Percentiles rank a stretch among this genome's conserved stretches.
Evolutionary conservation across 2,113 vertebrate species (phyloP).

Genomic region (Chlamydotis undulata): DNA sequence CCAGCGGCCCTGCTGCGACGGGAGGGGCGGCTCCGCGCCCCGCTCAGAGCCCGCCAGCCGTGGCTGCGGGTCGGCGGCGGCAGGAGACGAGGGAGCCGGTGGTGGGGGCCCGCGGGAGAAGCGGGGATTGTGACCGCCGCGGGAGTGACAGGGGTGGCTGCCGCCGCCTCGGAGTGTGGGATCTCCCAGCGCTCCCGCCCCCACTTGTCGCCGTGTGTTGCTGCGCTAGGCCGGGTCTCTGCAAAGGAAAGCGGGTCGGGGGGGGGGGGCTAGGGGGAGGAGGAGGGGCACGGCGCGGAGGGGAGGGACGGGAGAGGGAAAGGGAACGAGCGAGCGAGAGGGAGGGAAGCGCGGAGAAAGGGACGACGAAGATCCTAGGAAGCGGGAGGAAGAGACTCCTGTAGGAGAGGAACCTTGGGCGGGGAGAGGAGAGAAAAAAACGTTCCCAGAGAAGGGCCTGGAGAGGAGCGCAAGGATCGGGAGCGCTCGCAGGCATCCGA

Average conservation of each 20-base stretch:
- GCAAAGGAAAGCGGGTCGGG: not conserved
- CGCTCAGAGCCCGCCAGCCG: not conserved
- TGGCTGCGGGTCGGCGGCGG: not conserved
- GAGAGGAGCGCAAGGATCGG: not conserved
- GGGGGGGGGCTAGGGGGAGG: not conserved
- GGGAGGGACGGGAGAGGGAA: not conserved
- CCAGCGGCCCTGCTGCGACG: not conserved
- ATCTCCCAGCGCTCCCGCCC: not conserved
- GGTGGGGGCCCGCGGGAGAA: not conserved
- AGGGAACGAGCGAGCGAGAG: not conserved
- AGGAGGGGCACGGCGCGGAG: not conserved
- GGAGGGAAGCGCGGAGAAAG: not conserved
- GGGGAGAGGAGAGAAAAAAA: not conserved
- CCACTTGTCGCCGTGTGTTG: not conserved
- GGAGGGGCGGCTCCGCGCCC: not conserved
- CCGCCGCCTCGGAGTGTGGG: not conserved
- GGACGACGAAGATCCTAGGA: not conserved
- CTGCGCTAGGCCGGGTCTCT: constrained; percentile 10
- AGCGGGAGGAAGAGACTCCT: not conserved
- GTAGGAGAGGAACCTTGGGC: not conserved
- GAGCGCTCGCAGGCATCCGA: not conserved
- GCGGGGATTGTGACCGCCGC: not conserved
- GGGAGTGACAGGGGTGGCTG: not conserved
- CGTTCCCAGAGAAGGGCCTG: not conserved
- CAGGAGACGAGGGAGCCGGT: too few species aligned